These are phyloP conservation scores for Mylabris phalerata DNA, from an alignment of 1,140 invertebrate species.

Conservation along the genomic window DNA sequence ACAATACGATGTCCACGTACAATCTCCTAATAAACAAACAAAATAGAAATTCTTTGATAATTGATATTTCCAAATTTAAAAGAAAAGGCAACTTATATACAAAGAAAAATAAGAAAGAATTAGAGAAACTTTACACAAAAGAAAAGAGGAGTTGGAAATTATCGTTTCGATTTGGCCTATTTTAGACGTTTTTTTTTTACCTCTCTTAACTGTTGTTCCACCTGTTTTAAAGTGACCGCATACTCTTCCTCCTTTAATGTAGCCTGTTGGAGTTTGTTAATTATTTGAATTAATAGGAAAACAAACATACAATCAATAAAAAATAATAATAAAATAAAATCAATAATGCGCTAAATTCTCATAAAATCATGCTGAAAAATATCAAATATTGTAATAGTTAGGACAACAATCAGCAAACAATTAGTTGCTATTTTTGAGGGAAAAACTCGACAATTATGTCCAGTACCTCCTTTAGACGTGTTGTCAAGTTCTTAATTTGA, in stretches of 20 bases:
- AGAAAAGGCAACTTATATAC: neutral
- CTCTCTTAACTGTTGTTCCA: constrained; percentile 90
- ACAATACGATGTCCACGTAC: neutral
- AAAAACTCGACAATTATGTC: constrained; percentile 18
- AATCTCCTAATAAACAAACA: neutral
- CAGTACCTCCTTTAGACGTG: constrained; percentile 97
- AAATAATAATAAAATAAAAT: constrained; percentile 17
- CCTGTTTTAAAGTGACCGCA: constrained; percentile 86
- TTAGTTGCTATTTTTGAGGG: neutral
- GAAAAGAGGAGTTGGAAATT: neutral
- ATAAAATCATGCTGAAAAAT: neutral
- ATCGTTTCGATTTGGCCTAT: neutral
- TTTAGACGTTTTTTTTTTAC: constrained; percentile 49
- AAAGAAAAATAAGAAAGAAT: constrained; percentile 7
- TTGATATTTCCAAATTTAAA: neutral
- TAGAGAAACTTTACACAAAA: neutral
- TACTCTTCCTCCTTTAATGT: constrained; percentile 95
- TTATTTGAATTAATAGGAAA: constrained; percentile 24
- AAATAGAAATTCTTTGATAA: neutral
- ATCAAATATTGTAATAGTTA: constrained; percentile 9
- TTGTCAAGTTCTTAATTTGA: constrained; percentile 98
- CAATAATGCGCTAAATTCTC: neutral
- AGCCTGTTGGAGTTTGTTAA: constrained; percentile 55
- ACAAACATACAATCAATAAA: constrained; percentile 34
- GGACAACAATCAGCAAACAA: constrained; percentile 11